Evolutionary conservation across 2,113 vertebrate species (phyloP).

Genomic region (Elachura formosa): DNA sequence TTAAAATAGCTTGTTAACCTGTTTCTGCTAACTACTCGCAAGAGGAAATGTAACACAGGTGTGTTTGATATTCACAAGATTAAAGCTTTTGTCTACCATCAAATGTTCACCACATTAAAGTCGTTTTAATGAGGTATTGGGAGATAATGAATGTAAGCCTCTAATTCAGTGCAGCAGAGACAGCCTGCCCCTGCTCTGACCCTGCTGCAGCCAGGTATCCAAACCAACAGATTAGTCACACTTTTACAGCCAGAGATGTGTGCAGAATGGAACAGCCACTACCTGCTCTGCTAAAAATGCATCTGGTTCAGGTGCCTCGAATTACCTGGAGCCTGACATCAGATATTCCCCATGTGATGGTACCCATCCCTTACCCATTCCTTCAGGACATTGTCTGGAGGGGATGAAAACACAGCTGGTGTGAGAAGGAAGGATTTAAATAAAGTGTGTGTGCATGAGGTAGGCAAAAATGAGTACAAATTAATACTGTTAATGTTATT

Average conservation of each 20-base stretch:
- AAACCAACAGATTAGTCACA: conserved; percentile 63
- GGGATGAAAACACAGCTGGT: neutral
- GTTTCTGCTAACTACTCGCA: conserved; percentile 66
- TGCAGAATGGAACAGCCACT: neutral
- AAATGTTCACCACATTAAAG: conserved; percentile 76
- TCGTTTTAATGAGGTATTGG: conserved; percentile 73
- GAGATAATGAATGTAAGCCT: conserved; percentile 74
- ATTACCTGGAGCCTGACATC: neutral
- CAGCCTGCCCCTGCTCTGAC: conserved; percentile 66
- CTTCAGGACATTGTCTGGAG: neutral
- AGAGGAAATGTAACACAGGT: conserved; percentile 78
- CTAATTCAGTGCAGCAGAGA: conserved; percentile 70
- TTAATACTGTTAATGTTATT: neutral
- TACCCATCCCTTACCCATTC: neutral
- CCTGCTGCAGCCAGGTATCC: conserved; percentile 69
- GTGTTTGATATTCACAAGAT: conserved; percentile 75
- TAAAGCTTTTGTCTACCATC: conserved; percentile 74
- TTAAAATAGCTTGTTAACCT: conserved; percentile 70
- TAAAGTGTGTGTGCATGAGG: neutral
- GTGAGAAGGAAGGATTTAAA: neutral
- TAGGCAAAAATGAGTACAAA: neutral
- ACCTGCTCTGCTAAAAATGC: neutral
- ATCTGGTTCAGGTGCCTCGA: neutral
- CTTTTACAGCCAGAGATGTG: conserved; percentile 23
- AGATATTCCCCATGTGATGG: neutral